A percentile compares a stretch with the other conserved stretches of the same genome.
Evolutionary conservation across 2,888 invertebrate genomes (phyloP).

Genomic region (Apamea crenata): DNA sequence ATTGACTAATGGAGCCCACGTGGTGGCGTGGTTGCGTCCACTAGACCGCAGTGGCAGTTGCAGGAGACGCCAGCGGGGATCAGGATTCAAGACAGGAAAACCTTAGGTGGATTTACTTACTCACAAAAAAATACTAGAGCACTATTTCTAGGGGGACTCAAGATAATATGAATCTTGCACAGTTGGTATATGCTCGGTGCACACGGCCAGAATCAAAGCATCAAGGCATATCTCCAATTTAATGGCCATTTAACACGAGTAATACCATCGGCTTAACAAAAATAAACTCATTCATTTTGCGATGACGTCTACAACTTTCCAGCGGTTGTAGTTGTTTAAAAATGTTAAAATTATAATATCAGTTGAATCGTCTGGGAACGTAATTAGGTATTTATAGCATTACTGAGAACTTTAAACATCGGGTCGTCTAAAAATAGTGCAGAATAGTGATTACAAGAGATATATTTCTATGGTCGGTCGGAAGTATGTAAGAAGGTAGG

Average conservation of each 20-base stretch:
- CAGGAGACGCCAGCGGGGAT: too few species aligned
- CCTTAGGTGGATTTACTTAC: not conserved
- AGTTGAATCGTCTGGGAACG: constrained; percentile 31
- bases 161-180: not conserved
- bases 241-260: not conserved
- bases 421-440: constrained; percentile 31
- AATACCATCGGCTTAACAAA: constrained; percentile 1
- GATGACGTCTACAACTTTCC: constrained; percentile 6
- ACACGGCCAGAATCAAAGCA: not conserved
- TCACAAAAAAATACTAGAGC: not conserved
- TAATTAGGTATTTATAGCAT: constrained; percentile 36
- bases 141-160: not conserved
- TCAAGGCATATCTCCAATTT: constrained; percentile 7
- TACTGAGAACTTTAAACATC: constrained; percentile 23
- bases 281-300: constrained; percentile 4
- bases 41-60: not conserved
- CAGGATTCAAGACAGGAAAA: not conserved
- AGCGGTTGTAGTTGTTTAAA: constrained; percentile 48
- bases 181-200: not conserved
- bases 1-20: not conserved
- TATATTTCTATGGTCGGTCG: not conserved
- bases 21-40: too few species aligned
- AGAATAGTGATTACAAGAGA: constrained; percentile 3
- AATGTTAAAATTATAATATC: constrained; percentile 32
- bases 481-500: not conserved